Percentiles rank a stretch among this genome's conserved stretches.
Evolutionary conservation across 2,797 vertebrate genomes (phyloP).

Genomic region (Eulemur mongoz): DNA sequence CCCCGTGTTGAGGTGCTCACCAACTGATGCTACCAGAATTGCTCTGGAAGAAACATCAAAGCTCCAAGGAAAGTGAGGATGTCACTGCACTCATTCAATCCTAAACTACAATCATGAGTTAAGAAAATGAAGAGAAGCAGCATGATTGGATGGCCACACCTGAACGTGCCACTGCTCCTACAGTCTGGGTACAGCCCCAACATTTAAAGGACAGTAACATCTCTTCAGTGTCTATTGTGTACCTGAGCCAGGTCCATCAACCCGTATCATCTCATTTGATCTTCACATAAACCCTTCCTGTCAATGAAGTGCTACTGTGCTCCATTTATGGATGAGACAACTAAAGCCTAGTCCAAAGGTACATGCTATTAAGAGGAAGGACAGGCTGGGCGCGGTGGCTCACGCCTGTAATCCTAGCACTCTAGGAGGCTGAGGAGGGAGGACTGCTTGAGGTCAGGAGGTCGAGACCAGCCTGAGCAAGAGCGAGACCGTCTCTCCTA

Average conservation of each 20-base stretch:
- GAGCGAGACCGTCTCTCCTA: too few species aligned
- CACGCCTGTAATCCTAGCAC: too few species aligned
- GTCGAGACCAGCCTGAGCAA: too few species aligned
- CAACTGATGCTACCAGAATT: background rate
- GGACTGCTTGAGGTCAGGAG: too few species aligned
- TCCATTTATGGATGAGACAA: background rate
- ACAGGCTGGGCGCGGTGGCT: too few species aligned
- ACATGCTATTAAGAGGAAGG: background rate
- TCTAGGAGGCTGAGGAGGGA: too few species aligned
- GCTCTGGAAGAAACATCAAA: background rate
- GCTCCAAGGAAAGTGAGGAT: background rate
- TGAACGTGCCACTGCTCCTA: background rate
- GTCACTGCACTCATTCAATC: background rate
- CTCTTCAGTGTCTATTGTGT: background rate
- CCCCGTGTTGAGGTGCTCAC: background rate
- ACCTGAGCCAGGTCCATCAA: background rate
- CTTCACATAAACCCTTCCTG: background rate
- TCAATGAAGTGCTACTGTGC: background rate
- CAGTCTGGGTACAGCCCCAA: background rate
- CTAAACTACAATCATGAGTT: background rate
- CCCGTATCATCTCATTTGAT: background rate
- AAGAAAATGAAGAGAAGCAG: background rate
- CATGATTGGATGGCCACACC: background rate
- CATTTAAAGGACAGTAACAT: background rate
- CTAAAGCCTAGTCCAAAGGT: background rate